Evolutionary conservation across 2,113 vertebrate species (phyloP).

Genomic region (Clupea harengus): DNA sequence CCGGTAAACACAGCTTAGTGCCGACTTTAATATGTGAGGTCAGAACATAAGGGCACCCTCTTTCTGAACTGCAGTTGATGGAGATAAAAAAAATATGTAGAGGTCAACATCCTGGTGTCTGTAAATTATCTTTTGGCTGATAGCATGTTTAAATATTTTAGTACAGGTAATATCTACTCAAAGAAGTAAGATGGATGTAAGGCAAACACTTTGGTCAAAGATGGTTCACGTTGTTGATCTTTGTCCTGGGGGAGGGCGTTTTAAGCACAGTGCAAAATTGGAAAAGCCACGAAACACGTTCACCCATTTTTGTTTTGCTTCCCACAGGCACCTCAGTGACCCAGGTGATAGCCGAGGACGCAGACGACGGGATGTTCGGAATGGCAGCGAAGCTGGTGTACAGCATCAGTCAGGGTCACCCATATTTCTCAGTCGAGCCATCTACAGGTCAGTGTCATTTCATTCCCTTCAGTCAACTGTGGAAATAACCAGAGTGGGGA

Average conservation of each 20-base stretch:
- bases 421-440: slow-evolving; percentile 96
- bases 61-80: not conserved
- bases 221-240: not conserved
- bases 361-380: slow-evolving; percentile 91
- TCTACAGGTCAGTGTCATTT: slow-evolving; percentile 79
- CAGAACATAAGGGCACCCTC: not conserved
- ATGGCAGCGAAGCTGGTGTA: slow-evolving; percentile 91
- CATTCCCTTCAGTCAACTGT: slow-evolving; percentile 13
- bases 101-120: not conserved
- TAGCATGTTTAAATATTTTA: slow-evolving; percentile 4
- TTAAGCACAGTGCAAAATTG: not conserved
- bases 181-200: not conserved
- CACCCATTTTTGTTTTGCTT: not conserved
- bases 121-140: not conserved
- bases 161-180: not conserved
- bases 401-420: slow-evolving; percentile 92
- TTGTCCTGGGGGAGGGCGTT: not conserved
- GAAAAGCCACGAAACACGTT: not conserved
- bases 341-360: slow-evolving; percentile 92
- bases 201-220: not conserved
- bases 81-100: not conserved
- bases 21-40: not conserved
- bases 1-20: slow-evolving; percentile 72
- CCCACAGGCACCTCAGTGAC: slow-evolving; percentile 88
- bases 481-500: not conserved